These are phyloP conservation scores for Riptortus pedestris DNA, from an alignment of 1,140 invertebrate species.

Conservation along the genomic window DNA sequence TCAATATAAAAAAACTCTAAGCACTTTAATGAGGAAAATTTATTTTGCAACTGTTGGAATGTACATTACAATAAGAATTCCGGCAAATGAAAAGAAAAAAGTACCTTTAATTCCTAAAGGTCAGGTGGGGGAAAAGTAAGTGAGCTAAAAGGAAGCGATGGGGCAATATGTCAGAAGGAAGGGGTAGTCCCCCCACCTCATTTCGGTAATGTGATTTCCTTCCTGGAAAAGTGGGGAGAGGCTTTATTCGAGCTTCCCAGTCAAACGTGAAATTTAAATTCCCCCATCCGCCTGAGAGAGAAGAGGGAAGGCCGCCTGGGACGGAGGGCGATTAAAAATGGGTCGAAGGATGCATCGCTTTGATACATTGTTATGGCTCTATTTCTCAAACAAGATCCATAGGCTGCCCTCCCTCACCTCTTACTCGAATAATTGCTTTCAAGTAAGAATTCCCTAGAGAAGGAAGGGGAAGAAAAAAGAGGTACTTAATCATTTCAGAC, in stretches of 20 bases:
- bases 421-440: slow-evolving; percentile 14
- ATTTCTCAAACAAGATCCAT: slow-evolving; percentile 21
- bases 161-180: not conserved
- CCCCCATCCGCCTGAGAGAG: not conserved
- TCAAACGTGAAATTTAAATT: slow-evolving; percentile 25
- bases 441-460: not conserved
- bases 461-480: too few species aligned
- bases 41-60: too few species aligned
- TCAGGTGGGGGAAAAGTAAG: not conserved
- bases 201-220: slow-evolving; percentile 23
- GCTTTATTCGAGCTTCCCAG: slow-evolving; percentile 3
- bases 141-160: not conserved
- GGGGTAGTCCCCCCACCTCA: slow-evolving; percentile 10
- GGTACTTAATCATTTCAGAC: too few species aligned
- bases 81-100: too few species aligned
- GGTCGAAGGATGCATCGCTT: not conserved
- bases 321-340: slow-evolving; percentile 20
- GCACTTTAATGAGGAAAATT: too few species aligned
- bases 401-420: not conserved
- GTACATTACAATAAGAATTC: too few species aligned
- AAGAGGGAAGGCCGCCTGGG: not conserved
- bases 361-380: slow-evolving; percentile 24
- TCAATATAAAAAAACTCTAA: too few species aligned
- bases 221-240: not conserved
- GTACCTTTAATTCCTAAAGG: too few species aligned